Base-by-base conservation (phyloP, 2,888 invertebrate species). In the Euzophera pinguis region DNA sequence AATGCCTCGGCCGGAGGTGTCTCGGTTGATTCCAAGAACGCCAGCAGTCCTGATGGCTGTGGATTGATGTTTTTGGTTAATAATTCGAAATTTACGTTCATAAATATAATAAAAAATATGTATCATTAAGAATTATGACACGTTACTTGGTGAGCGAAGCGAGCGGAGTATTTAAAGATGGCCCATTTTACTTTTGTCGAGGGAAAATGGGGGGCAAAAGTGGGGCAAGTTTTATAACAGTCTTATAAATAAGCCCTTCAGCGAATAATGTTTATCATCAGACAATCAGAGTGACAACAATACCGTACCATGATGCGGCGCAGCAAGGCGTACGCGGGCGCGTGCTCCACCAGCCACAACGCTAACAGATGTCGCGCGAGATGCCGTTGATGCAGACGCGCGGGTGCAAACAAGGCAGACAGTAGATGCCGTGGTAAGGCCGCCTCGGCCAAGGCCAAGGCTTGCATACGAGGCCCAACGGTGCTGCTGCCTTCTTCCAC, bases 401-500 rank as follows among this genome's bases (percentile, higher is more conserved):
- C 91, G 56, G 97, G 95, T 74, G 98, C 98, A 82, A 96, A 99
- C 63, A 99, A 91, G 29, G 99, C 97, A 41, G 97, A 94, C 60
- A 98, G 90, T 58, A 99, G 89, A 85, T 99, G 99, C 3, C 97
- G 92, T 8, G 98, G 97, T 51, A 99, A 86, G 0, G 99, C 99
- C 2, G 99, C 99, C 86, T 99, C 99, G 2, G 97, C 97, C 50
- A 99, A 87, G 0, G 99, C 98, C 60, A 99, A 90, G 48, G 97
- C 95, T 86, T 99, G 99, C 98, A 99, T 99, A 71, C 96, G 94
- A 29, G 95, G 93, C 0, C 98, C 97, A 10, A 98, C 95, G 67
- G 95, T 95, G n/a, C 94, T 92, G 63, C 96, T 96, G 1, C 99
- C 99, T 84, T 99, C 99, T 86, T 99, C 99, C 52, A 99, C 98